phyloP scores from a whole-genome alignment of 2,113 vertebrate genomes.

The Ceyx cyanopectus region DNA sequence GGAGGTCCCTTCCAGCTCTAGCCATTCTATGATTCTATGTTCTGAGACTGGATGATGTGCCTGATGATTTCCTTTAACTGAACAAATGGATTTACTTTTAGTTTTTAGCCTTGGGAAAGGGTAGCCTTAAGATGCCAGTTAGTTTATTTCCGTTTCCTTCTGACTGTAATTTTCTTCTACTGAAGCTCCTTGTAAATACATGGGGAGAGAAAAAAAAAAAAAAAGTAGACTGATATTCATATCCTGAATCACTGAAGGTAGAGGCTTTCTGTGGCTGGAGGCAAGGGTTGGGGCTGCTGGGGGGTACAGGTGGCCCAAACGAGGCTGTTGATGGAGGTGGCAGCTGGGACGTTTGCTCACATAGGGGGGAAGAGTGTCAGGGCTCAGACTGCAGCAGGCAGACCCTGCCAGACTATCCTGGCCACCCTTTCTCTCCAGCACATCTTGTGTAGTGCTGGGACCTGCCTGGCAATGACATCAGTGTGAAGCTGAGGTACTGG shows the following conservation, averaged over 20 bases:
- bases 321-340: rapidly evolving
- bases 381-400: rapidly evolving
- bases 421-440: background rate
- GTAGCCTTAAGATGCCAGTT: background rate
- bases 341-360: rapidly evolving
- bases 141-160: background rate
- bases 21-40: background rate
- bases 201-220: rapidly evolving
- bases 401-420: background rate
- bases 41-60: background rate
- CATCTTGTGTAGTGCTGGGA: background rate
- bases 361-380: too few relatives aligned
- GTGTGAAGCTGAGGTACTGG: background rate
- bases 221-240: background rate
- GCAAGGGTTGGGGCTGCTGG: too few relatives aligned
- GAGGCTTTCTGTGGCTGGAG: background rate
- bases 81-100: background rate
- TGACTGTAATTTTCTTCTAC: background rate
- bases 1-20: too few relatives aligned
- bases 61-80: background rate
- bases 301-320: rapidly evolving
- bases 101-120: background rate
- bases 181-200: background rate
- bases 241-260: background rate
- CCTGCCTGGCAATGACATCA: rapidly evolving